A percentile compares a stretch with the other conserved stretches of the same genome.
Conservation (phyloP, 2,888 invertebrate genomes). For the Drosophila recens region DNA sequence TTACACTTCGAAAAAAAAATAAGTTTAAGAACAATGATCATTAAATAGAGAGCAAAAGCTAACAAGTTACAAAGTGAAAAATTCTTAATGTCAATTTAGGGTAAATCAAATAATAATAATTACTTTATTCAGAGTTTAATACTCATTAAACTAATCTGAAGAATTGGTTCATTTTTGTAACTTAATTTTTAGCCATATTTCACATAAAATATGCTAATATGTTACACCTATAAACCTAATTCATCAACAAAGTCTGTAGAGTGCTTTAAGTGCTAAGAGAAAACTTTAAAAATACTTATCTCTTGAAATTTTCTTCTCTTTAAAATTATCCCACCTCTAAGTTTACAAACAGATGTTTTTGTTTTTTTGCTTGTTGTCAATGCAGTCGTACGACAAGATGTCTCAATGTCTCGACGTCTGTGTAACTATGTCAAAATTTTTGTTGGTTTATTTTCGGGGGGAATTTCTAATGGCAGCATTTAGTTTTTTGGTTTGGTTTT, state of each 20-base stretch:
- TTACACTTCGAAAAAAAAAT: no score
- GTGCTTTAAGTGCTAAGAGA: neutral
- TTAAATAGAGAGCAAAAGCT: neutral
- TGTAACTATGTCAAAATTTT: constrained; percentile 73
- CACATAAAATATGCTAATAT: neutral
- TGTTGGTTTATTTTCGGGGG: constrained; percentile 65
- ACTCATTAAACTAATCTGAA: neutral
- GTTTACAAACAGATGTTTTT: constrained; percentile 41
- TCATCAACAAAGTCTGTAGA: neutral
- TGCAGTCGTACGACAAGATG: constrained; percentile 46
- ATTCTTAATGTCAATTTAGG: neutral
- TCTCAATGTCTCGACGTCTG: constrained; percentile 27
- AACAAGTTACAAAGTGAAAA: neutral
- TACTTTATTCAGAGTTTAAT: neutral
- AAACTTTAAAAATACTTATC: neutral
- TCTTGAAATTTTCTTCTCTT: constrained; percentile 16
- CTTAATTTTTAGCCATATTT: neutral
- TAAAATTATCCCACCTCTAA: neutral
- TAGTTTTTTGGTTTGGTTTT: constrained; percentile 39
- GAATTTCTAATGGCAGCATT: constrained; percentile 66
- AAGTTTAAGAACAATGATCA: no score
- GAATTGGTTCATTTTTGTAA: no score
- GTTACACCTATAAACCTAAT: neutral
- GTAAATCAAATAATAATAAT: neutral
- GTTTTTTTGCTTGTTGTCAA: constrained; percentile 24